Conservation (phyloP, 2,113 vertebrate species). For the Phalacrocorax carbo region DNA sequence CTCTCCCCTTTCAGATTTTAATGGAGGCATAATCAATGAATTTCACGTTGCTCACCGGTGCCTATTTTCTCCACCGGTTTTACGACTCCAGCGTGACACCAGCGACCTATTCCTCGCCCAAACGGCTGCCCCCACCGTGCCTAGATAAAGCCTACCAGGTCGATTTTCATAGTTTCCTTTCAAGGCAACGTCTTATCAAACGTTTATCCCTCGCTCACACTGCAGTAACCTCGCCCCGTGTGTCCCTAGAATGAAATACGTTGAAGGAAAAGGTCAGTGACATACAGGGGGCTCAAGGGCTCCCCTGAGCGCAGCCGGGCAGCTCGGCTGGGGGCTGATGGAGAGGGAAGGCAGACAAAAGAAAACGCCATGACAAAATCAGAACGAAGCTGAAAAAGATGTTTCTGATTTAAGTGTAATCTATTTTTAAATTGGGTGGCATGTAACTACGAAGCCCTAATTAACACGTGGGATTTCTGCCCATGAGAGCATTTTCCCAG, state of each 20-base stretch:
- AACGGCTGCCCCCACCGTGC: background rate
- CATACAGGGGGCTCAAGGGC: accelerated
- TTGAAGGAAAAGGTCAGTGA: background rate
- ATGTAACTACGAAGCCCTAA: background rate
- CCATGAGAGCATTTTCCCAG: background rate
- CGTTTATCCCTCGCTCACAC: background rate
- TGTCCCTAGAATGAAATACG: background rate
- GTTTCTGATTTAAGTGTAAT: background rate
- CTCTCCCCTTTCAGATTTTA: background rate
- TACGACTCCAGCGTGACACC: background rate
- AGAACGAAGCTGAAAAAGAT: background rate
- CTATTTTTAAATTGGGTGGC: conserved; percentile 18
- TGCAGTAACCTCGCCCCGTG: background rate
- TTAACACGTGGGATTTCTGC: background rate
- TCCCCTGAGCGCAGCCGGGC: background rate
- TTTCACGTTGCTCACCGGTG: background rate
- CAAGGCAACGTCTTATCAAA: background rate
- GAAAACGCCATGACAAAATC: background rate
- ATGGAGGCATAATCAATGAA: background rate
- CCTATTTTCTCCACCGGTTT: background rate
- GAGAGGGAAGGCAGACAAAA: background rate
- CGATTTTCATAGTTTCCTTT: background rate
- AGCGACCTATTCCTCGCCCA: background rate
- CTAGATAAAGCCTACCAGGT: background rate
- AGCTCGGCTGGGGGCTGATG: background rate